Evolutionary conservation across 2,113 vertebrate genomes (phyloP), one percentile per base, ranked within the genome.

Genomic region (Erpornis zantholeuca): DNA sequence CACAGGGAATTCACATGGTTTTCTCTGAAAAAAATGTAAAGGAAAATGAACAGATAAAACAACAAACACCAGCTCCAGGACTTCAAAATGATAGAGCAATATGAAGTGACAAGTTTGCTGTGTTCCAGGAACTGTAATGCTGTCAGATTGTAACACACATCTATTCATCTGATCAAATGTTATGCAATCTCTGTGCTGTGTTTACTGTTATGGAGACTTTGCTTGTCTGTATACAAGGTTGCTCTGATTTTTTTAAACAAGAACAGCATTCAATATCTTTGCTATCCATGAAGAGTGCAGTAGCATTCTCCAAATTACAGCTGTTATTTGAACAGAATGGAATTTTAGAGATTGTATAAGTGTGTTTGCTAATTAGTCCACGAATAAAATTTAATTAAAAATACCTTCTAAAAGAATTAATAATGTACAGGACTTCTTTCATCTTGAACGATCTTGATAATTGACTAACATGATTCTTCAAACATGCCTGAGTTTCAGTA

Each of bases 91-190:
- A 61, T 83, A 0, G 2, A 83, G 18, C 25, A 80, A 82, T 69
- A 73, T 20, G 56, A 93, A 92, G 27, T 2, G 15, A 91, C 66
- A 94, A 28, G 16, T 54, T 82, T 92, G 9, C 68, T 54, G 50
- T 80, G 36, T 91, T 72, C 25, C 50, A 77, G 63, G 76, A 42
- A 69, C 36, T 92, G 35, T 42, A 53, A 49, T 50, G 33, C 15
- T 65, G 29, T 36, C 77, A 54, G 28, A 59, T 22, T 61, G 16
- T 66, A 77, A 33, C 29, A 82, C 7, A 20, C 9, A 47, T 69
- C 27, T 95, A 38, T 92, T 92, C 61, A 72, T 69, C 61, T 87
- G 53, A 84, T 78, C 52, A 82, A 90, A 66, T 16, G 4, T 91
- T 79, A 85, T 25, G 7, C 25, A 66, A 6, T 52, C 36, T 54